Conservation (phyloP, 2,797 vertebrate species). For the Decapterus maruadsi region DNA sequence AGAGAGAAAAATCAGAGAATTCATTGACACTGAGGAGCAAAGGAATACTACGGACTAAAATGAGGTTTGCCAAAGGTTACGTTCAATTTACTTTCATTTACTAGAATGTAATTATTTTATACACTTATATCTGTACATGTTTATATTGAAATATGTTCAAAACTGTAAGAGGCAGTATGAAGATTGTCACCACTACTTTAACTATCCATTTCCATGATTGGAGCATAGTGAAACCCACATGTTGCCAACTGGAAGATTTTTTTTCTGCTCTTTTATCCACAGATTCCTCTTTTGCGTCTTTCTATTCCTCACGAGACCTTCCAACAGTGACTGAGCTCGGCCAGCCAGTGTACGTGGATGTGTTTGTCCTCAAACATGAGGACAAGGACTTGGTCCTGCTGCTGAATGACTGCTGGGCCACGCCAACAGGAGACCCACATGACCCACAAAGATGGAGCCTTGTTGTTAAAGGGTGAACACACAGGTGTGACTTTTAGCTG, state of each 20-base stretch:
- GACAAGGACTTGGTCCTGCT: conserved; percentile 62
- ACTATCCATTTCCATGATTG: background rate
- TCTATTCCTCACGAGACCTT: conserved; percentile 48
- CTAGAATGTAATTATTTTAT: background rate
- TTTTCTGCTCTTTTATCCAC: background rate
- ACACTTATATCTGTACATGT: background rate
- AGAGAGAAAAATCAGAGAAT: conserved; percentile 13
- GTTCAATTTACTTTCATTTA: background rate
- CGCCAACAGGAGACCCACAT: conserved; percentile 59
- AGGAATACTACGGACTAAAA: conserved; percentile 62
- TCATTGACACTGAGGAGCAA: conserved; percentile 44
- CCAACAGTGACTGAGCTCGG: conserved; percentile 48
- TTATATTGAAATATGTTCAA: background rate
- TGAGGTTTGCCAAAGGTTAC: conserved; percentile 79
- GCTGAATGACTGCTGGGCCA: conserved; percentile 75
- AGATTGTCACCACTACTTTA: background rate
- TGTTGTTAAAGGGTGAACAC: conserved; percentile 64
- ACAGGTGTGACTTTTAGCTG: background rate
- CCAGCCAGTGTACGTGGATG: conserved; percentile 71
- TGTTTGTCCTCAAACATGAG: conserved; percentile 68
- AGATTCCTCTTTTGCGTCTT: conserved; percentile 70
- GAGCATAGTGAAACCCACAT: background rate
- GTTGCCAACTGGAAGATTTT: background rate
- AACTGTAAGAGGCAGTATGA: background rate
- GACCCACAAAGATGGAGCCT: conserved; percentile 68